These are phyloP conservation scores for Cryptoprocta ferox DNA, from an alignment of 2,797 vertebrate species.

Conservation along the genomic window DNA sequence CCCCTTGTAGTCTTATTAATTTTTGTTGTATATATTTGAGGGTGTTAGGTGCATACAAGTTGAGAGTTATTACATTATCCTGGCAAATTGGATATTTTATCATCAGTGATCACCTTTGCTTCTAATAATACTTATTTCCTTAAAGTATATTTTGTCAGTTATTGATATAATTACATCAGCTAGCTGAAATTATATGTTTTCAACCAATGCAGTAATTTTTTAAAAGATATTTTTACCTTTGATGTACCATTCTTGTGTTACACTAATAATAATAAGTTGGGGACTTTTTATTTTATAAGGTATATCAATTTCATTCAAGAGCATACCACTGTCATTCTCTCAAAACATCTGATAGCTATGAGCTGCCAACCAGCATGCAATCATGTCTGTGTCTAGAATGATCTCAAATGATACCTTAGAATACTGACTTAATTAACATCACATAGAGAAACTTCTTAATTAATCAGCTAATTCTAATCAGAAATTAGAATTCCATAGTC, in stretches of 20 bases:
- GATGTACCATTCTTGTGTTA: neutral
- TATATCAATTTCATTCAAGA: constrained; percentile 32
- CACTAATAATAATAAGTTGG: neutral
- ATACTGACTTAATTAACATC: constrained; percentile 21
- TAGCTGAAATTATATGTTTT: constrained; percentile 35
- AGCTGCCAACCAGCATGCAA: neutral
- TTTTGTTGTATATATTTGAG: neutral
- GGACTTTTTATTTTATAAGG: neutral
- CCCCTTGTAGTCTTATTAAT: neutral
- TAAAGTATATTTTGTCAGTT: neutral
- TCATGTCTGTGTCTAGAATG: neutral
- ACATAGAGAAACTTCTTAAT: neutral
- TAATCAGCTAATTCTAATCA: neutral
- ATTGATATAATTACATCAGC: neutral
- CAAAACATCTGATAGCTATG: neutral
- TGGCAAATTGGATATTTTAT: constrained; percentile 21
- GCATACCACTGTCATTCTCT: neutral
- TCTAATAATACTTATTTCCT: constrained; percentile 18
- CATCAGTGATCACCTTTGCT: neutral
- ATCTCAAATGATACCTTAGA: constrained; percentile 39
- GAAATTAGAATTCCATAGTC: constrained; percentile 24
- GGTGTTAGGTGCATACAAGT: neutral
- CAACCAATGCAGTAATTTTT: neutral
- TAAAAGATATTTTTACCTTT: neutral
- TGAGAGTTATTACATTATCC: constrained; percentile 21